Base-by-base conservation (phyloP, 2,888 invertebrate species). In the Dynastes grantii region DNA sequence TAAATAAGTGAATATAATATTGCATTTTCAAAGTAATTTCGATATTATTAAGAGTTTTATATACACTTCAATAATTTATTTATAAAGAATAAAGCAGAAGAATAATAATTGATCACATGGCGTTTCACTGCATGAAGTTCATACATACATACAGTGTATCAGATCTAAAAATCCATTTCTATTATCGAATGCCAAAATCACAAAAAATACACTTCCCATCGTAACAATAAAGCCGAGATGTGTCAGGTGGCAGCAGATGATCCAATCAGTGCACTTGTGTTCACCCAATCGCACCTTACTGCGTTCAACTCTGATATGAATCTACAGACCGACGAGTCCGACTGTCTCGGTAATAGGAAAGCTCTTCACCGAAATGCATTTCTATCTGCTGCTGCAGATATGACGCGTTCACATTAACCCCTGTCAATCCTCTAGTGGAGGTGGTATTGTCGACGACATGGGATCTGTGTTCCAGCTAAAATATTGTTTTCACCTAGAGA, bases 171-270 rank as follows among this genome's bases (percentile, higher is more conserved):
- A 77, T 79, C 79, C 79, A 80, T 81, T 81, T 81, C 76, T 29
- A 71, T 81, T 81, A 81, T 81, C 81, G 71, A 63, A 65, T 55
- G 63, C 76, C 73, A 78, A 80, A 80, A 77, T 77, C 77, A 63
- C 73, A 65, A 75, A 80, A 71, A 73, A 61, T 61, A 77, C 73
- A 76, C 76, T 64, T 76, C 40, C 40, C 71, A 76, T 64, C 73
- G 63, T 76, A 79, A 80, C 80, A 80, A 80, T 80, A 80, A 79
- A 79, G 68, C 77, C 77, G 80, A 79, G 77, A 79, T 78, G 77
- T 79, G 80, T 80, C 80, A 80, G 80, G 80, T 80, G 79, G 79
- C 67, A 61, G 67, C 65, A 71, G 79, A 79, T 79, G 80, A 80
- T 80, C 78, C 78, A 78, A 80, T 80, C 80, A 79, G 71, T 68